Conservation (phyloP, 2,888 invertebrate genomes). For the Andrena bicolor region DNA sequence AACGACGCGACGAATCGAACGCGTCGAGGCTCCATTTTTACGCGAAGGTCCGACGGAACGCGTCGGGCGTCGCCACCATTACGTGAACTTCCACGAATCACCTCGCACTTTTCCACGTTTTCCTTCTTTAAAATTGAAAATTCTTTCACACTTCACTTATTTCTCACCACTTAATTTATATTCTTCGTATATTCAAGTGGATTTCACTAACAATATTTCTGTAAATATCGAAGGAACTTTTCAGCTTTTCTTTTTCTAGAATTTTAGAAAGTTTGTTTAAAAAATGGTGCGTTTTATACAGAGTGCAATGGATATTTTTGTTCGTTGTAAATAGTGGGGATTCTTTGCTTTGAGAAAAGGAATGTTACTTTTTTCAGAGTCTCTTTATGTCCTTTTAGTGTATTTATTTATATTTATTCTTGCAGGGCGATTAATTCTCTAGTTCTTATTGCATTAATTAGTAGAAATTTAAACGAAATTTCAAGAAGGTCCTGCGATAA, state of each 20-base stretch:
- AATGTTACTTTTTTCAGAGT: background rate
- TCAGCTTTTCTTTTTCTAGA: background rate
- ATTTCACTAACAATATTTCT: background rate
- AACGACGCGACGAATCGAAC: background rate
- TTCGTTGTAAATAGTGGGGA: background rate
- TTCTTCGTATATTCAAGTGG: background rate
- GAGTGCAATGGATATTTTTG: background rate
- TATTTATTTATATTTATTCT: background rate
- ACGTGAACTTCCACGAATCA: slow-evolving; percentile 2
- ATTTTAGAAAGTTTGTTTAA: background rate
- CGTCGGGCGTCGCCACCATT: slow-evolving; percentile 52
- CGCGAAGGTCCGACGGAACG: slow-evolving; percentile 68
- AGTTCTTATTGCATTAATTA: too few relatives aligned
- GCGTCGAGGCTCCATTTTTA: slow-evolving; percentile 71
- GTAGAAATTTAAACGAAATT: background rate
- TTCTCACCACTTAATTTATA: background rate
- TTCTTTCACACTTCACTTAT: background rate
- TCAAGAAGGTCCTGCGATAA: background rate
- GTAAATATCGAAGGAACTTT: background rate
- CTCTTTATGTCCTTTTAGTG: background rate
- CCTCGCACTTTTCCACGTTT: background rate
- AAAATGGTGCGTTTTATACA: background rate
- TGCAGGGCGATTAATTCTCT: background rate
- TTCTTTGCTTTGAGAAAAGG: background rate
- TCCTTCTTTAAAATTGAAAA: background rate